These are phyloP conservation scores for Anser cygnoides DNA, from an alignment of 2,113 vertebrate genomes.

Conservation along the genomic window DNA sequence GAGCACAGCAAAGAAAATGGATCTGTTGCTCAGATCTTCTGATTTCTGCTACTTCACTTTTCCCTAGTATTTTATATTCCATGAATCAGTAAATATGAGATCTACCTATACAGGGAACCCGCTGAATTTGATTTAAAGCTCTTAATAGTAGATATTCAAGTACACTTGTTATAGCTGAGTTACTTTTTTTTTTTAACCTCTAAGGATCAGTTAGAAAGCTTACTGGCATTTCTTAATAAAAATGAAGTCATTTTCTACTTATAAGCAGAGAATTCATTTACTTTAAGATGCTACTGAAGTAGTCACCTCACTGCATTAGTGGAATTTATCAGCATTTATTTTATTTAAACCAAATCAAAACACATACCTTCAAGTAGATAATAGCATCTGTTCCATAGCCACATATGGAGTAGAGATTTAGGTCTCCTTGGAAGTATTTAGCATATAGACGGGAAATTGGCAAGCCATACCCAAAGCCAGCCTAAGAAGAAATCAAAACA, in stretches of 20 bases:
- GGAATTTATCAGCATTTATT: neutral
- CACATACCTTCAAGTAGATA: constrained; percentile 93
- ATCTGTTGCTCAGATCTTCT: neutral
- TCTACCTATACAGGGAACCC: neutral
- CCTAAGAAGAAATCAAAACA: constrained; percentile 75
- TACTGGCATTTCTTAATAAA: neutral
- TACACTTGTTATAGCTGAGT: neutral
- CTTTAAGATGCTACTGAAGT: neutral
- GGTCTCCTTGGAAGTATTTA: constrained; percentile 96
- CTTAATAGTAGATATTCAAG: neutral
- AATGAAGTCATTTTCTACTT: neutral
- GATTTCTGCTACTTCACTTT: neutral
- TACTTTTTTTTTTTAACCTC: neutral
- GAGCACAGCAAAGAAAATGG: neutral
- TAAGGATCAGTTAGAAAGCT: neutral
- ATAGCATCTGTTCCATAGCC: constrained; percentile 95
- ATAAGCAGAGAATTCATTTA: neutral
- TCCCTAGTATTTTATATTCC: neutral
- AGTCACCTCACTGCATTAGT: neutral
- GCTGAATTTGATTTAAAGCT: neutral
- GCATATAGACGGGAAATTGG: constrained; percentile 98
- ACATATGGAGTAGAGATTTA: constrained; percentile 95
- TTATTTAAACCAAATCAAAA: neutral
- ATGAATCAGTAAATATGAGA: neutral
- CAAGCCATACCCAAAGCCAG: constrained; percentile 96